A percentile compares a stretch with the other conserved stretches of the same genome.
Conservation (phyloP, 2,888 invertebrate genomes). For the Parelbella ahira region DNA sequence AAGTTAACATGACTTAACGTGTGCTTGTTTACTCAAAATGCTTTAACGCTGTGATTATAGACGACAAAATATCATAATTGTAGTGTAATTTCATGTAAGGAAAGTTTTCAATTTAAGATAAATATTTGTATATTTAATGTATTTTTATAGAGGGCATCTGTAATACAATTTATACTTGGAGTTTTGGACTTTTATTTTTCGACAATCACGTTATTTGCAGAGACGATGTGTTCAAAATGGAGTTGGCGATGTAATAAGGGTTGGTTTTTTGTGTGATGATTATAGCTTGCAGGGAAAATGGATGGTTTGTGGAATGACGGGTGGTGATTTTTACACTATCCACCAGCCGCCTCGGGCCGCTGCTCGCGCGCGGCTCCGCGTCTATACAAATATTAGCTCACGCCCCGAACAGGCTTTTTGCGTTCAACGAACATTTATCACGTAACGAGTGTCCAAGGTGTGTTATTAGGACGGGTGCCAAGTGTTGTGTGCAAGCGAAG, state of each 20-base stretch:
- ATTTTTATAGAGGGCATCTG: conserved; percentile 56
- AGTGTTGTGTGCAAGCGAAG: conserved; percentile 54
- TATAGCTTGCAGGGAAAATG: conserved; percentile 53
- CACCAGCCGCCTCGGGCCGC: conserved; percentile 35
- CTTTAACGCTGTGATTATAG: conserved; percentile 43
- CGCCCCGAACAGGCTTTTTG: conserved; percentile 53
- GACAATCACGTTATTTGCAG: conserved; percentile 6
- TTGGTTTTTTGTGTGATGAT: conserved; percentile 53
- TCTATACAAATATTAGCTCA: conserved; percentile 75
- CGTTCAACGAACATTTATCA: conserved; percentile 48
- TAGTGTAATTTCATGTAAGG: conserved; percentile 23
- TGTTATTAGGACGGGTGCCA: conserved; percentile 54
- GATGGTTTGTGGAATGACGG: conserved; percentile 44
- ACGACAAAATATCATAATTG: conserved; percentile 24
- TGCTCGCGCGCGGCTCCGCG: conserved; percentile 45
- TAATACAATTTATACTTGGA: conserved; percentile 51
- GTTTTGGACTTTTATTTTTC: conserved; percentile 32
- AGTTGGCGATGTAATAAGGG: conserved; percentile 21
- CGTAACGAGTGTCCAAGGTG: conserved; percentile 48
- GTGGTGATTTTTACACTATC: conserved; percentile 59
- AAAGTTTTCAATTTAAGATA: conserved; percentile 32
- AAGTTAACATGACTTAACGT: too few species aligned
- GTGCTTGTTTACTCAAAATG: too few species aligned
- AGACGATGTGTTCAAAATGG: conserved; percentile 22
- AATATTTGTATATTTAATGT: conserved; percentile 40